A percentile compares a stretch with the other conserved stretches of the same genome.
phyloP scores from a whole-genome alignment of 2,888 invertebrate species.

The Luperina nickerlii region DNA sequence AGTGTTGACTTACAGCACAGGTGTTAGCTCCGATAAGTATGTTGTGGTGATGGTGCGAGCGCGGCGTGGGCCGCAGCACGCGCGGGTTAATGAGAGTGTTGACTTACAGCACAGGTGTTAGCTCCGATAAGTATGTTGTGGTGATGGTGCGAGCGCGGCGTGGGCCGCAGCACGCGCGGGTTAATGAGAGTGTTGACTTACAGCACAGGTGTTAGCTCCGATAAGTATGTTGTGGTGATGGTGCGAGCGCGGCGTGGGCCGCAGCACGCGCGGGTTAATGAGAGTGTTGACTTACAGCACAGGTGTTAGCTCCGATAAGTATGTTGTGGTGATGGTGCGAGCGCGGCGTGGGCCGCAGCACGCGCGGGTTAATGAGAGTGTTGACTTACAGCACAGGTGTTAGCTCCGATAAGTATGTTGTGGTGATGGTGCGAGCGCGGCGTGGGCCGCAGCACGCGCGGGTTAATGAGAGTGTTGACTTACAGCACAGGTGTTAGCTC shows the following conservation, averaged over 20 bases:
- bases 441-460: conserved; percentile 87
- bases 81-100: conserved; percentile 73
- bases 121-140: too few species aligned
- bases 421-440: conserved; percentile 90
- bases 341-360: too few species aligned
- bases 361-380: too few species aligned
- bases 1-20: conserved; percentile 17
- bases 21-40: conserved; percentile 78
- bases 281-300: too few species aligned
- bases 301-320: too few species aligned
- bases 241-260: conserved; percentile 85
- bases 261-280: conserved; percentile 83
- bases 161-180: too few species aligned
- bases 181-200: conserved; percentile 7
- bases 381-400: conserved; percentile 37
- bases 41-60: conserved; percentile 89
- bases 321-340: too few species aligned
- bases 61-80: conserved; percentile 87
- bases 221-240: conserved; percentile 89
- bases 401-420: conserved; percentile 81
- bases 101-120: too few species aligned
- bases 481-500: too few species aligned
- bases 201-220: conserved; percentile 67
- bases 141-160: too few species aligned
- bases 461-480: background rate